Evolutionary conservation across 1,140 invertebrate genomes (phyloP).

Genomic region (Drosophila suzukii): DNA sequence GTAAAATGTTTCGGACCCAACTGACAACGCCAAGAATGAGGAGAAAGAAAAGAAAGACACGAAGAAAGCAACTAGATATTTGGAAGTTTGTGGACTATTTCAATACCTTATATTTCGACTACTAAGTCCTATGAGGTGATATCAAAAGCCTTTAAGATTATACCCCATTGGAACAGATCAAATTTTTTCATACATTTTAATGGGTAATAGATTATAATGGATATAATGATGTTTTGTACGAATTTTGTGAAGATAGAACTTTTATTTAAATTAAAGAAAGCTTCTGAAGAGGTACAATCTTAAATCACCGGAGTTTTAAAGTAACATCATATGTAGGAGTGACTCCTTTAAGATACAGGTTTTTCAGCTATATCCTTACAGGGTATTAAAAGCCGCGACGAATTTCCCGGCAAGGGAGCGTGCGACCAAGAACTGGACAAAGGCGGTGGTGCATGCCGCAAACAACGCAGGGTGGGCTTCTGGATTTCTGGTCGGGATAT

Average conservation of each 20-base stretch:
- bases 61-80: constrained; percentile 15
- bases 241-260: too few species aligned
- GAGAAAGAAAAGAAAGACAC: constrained; percentile 17
- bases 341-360: too few species aligned
- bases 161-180: too few species aligned
- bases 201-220: too few species aligned
- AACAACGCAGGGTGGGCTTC: constrained; percentile 34
- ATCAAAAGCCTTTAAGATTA: too few species aligned
- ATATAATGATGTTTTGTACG: too few species aligned
- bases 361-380: neutral
- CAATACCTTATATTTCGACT: neutral
- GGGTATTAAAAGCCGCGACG: neutral
- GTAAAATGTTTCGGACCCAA: constrained; percentile 72
- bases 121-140: too few species aligned
- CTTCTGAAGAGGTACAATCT: too few species aligned
- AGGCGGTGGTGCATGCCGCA: constrained; percentile 66
- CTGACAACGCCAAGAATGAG: constrained; percentile 17
- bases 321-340: too few species aligned
- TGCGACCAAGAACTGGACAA: constrained; percentile 73
- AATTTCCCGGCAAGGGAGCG: constrained; percentile 7
- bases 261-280: too few species aligned
- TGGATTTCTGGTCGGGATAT: constrained; percentile 4
- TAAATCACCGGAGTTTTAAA: too few species aligned
- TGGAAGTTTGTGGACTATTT: neutral
- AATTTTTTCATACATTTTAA: too few species aligned